Conservation (phyloP, 2,797 vertebrate species). For the Coregonus sp. region DNA sequence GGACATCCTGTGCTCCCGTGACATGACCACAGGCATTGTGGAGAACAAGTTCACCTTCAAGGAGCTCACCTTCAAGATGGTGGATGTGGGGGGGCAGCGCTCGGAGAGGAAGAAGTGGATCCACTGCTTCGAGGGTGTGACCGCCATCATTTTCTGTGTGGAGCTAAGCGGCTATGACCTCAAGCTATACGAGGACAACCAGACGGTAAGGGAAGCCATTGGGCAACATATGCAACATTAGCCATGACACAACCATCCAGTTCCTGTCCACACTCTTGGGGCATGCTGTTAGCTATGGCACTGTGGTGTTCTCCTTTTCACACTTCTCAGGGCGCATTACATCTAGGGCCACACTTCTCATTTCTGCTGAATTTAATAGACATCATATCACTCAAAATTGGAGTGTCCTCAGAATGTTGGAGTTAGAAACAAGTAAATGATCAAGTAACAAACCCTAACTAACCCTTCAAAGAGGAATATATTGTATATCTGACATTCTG, state of each 20-base stretch:
- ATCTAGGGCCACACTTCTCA: not conserved
- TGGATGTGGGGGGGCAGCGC: constrained; percentile 96
- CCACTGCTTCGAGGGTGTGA: constrained; percentile 99
- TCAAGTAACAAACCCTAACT: not conserved
- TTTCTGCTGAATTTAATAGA: not conserved
- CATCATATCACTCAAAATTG: not conserved
- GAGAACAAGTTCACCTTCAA: constrained; percentile 99
- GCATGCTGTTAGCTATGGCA: not conserved
- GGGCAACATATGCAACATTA: not conserved
- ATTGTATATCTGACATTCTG: not conserved
- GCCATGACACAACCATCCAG: not conserved
- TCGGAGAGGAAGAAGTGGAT: constrained; percentile 99
- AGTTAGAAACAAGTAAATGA: not conserved
- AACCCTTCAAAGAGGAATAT: not conserved
- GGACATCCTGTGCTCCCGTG: constrained; percentile 96
- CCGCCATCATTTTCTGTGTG: constrained; percentile 99
- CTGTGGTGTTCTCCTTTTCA: not conserved
- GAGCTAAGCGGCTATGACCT: constrained; percentile 98
- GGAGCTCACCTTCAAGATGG: constrained; percentile 99
- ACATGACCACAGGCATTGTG: constrained; percentile 99
- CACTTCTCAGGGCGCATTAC: constrained; percentile 12
- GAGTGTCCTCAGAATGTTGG: not conserved
- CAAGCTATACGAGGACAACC: constrained; percentile 99
- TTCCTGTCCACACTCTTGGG: not conserved
- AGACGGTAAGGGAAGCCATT: constrained; percentile 85